phyloP scores from a whole-genome alignment of 2,888 invertebrate genomes.

The Endotricha flammealis region DNA sequence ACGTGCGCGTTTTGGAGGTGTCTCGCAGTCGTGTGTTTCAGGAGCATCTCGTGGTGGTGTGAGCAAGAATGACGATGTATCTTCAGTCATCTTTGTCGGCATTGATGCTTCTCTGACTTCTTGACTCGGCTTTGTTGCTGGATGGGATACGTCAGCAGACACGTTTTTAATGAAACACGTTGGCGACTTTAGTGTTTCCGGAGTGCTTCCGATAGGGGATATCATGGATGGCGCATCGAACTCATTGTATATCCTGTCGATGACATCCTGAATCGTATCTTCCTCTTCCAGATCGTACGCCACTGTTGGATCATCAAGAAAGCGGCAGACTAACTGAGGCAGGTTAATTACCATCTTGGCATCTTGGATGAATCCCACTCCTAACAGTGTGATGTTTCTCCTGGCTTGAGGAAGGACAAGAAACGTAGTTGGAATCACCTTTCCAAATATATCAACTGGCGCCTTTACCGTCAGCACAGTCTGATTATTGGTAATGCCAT shows the following conservation, averaged over 20 bases:
- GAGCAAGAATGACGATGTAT: too few relatives aligned
- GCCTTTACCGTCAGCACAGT: not conserved
- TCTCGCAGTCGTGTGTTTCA: too few relatives aligned
- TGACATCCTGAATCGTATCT: not conserved
- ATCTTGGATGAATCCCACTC: conserved; percentile 1
- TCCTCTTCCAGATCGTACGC: not conserved
- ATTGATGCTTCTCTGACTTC: too few relatives aligned
- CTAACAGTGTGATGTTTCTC: not conserved
- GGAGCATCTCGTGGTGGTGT: too few relatives aligned
- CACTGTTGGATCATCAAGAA: not conserved
- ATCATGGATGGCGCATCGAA: not conserved
- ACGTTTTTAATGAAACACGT: too few relatives aligned
- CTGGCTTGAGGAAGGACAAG: not conserved
- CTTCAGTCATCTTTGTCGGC: too few relatives aligned
- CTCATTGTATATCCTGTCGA: not conserved
- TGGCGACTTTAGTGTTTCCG: not conserved
- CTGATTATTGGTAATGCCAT: not conserved
- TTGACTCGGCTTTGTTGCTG: too few relatives aligned
- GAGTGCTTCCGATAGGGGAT: not conserved
- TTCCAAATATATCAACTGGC: not conserved
- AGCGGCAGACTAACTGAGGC: not conserved
- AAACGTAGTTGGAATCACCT: not conserved
- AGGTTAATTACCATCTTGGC: not conserved
- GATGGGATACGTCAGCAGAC: too few relatives aligned
- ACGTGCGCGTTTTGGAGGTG: too few relatives aligned